These are phyloP conservation scores for Parnassius orleans DNA, from an alignment of 2,888 invertebrate genomes.

Conservation along the genomic window DNA sequence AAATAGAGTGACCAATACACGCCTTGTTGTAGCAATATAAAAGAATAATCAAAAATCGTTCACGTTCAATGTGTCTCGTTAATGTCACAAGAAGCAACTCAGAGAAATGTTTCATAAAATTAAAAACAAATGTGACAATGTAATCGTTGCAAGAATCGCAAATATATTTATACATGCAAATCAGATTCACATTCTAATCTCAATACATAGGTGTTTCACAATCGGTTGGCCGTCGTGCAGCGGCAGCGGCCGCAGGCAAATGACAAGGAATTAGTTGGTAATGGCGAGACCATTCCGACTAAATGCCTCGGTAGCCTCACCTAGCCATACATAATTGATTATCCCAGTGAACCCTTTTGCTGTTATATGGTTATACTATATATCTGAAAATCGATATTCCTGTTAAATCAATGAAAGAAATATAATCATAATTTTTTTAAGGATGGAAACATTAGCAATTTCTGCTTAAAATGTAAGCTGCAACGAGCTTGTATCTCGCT, in stretches of 20 bases:
- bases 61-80: too few relatives aligned
- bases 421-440: too few relatives aligned
- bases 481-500: too few relatives aligned
- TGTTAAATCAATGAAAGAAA: neutral
- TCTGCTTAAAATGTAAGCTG: too few relatives aligned
- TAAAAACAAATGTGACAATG: neutral
- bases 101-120: neutral
- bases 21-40: too few relatives aligned
- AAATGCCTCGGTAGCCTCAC: constrained; percentile 70
- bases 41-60: too few relatives aligned
- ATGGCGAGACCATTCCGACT: constrained; percentile 77
- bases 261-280: constrained; percentile 78
- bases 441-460: too few relatives aligned
- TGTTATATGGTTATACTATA: constrained; percentile 4
- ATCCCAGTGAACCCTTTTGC: constrained; percentile 55
- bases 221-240: constrained; percentile 58
- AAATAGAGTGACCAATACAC: too few relatives aligned
- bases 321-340: constrained; percentile 73
- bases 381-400: neutral
- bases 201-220: constrained; percentile 41
- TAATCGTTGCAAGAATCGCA: constrained; percentile 10
- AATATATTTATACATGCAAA: constrained; percentile 15
- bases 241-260: constrained; percentile 71
- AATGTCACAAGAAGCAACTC: too few relatives aligned
- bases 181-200: constrained; percentile 31